phyloP scores from a whole-genome alignment of 2,113 vertebrate genomes.

The Morphnarchus princeps region DNA sequence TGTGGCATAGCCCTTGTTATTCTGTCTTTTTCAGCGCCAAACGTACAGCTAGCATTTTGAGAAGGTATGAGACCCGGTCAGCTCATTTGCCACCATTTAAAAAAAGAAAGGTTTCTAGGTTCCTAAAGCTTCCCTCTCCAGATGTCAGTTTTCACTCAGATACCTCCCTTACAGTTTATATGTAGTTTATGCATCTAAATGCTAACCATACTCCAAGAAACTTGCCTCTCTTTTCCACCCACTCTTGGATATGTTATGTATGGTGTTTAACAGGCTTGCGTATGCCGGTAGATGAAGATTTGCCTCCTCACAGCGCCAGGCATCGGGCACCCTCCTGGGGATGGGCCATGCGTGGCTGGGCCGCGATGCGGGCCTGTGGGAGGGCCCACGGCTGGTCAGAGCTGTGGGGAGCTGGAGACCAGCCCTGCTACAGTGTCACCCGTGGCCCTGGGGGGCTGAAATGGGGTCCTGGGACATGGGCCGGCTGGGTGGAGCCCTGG shows the following conservation, averaged over 20 bases:
- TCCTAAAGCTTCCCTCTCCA: background rate
- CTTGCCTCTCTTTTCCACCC: background rate
- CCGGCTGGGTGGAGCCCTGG: background rate
- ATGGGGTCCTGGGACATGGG: background rate
- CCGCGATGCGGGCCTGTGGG: too few relatives aligned
- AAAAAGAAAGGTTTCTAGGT: background rate
- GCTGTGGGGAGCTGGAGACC: background rate
- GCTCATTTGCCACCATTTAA: background rate
- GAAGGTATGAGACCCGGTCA: background rate
- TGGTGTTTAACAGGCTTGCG: background rate
- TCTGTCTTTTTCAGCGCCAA: background rate
- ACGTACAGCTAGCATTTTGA: background rate
- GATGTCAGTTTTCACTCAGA: background rate
- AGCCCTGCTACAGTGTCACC: background rate
- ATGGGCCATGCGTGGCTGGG: fast-evolving
- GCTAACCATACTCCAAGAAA: background rate
- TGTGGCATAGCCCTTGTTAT: background rate
- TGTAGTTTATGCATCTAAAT: background rate
- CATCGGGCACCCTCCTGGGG: background rate
- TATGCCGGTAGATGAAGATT: background rate
- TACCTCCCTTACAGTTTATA: background rate
- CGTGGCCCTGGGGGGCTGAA: too few relatives aligned
- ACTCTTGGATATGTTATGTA: background rate
- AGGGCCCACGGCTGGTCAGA: background rate
- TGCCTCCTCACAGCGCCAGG: background rate